Evolutionary conservation across 2,888 invertebrate species (phyloP).

Genomic region (Nomada fucata): DNA sequence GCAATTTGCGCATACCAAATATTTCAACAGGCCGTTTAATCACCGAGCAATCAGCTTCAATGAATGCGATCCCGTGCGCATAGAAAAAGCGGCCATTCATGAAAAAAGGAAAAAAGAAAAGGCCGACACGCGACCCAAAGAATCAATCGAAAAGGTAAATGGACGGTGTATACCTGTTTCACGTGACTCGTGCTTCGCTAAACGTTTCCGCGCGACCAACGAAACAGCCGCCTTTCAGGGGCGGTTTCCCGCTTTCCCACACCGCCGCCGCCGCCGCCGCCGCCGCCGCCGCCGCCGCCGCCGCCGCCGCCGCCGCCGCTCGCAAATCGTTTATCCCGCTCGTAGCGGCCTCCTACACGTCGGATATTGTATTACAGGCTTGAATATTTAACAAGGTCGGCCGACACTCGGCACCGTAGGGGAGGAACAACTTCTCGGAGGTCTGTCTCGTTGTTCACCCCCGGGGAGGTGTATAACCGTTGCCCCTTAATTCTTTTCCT

Average conservation of each 20-base stretch:
- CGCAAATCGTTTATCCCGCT: conserved; percentile 74
- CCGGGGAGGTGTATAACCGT: conserved; percentile 60
- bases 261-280: conserved; percentile 27
- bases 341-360: conserved; percentile 70
- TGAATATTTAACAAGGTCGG: conserved; percentile 85
- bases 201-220: conserved; percentile 39
- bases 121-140: neutral
- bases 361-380: conserved; percentile 85
- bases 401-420: conserved; percentile 76
- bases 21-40: too few relatives aligned
- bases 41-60: too few relatives aligned
- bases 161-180: neutral
- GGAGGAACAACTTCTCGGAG: conserved; percentile 68
- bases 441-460: conserved; percentile 50
- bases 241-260: conserved; percentile 35
- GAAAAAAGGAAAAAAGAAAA: neutral
- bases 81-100: neutral
- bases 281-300: conserved; percentile 31
- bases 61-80: neutral
- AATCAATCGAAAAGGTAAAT: conserved; percentile 3
- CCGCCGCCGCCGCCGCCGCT: conserved; percentile 37
- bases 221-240: conserved; percentile 49
- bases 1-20: too few relatives aligned
- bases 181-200: conserved; percentile 34
- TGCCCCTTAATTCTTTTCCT: conserved; percentile 75